Evolutionary conservation across 1,140 invertebrate species (phyloP), one percentile per base, ranked within the genome.

Genomic region (Uloborus diversus): DNA sequence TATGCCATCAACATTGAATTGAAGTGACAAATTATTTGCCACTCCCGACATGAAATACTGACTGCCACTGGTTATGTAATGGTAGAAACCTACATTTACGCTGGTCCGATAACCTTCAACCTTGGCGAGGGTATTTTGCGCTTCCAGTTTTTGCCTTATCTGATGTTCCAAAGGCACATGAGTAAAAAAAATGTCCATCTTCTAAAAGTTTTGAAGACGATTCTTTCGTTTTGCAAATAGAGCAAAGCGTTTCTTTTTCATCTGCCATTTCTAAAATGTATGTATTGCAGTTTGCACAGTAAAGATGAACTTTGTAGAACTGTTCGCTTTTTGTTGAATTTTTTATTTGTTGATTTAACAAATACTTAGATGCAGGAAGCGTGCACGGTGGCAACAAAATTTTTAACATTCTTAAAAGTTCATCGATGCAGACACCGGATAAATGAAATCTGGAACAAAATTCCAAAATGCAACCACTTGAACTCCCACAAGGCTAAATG

Each of bases 141-240:
- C 47, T 66, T 66, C 64, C 37, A 66, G 64, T 66, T 66, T 66
- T 66, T 11, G 23, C 30, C 27, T 37, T 42, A 66, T 11, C 25
- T 66, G 64, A 14, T 66, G n/a, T 27, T 37, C 20, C 14, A 66
- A 27, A 5, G 64, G 64, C 14, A 66, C 25, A 47, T 66, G 47
- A 20, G 47, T 37, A 66, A 66, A 66, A 27, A n/a, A 66, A 66
- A 25, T 42, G 13, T 47, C 64, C n/a, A 25, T 66, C 25, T 20
- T 66, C 64, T 42, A 42, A 42, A 9, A 42, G 20, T 47, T 47
- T 14, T n/a, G 14, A 42, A 9, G 7, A 42, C n/a, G 23, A 27
- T 9, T n/a, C 11, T 25, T 17, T 28, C 25, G 28, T 32, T 20
- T 28, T 14, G 13, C 59, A 62, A 30, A 32, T 27, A 30, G 59